These are phyloP conservation scores for Drosophila koepferae DNA, from an alignment of 2,888 invertebrate genomes.

Conservation along the genomic window DNA sequence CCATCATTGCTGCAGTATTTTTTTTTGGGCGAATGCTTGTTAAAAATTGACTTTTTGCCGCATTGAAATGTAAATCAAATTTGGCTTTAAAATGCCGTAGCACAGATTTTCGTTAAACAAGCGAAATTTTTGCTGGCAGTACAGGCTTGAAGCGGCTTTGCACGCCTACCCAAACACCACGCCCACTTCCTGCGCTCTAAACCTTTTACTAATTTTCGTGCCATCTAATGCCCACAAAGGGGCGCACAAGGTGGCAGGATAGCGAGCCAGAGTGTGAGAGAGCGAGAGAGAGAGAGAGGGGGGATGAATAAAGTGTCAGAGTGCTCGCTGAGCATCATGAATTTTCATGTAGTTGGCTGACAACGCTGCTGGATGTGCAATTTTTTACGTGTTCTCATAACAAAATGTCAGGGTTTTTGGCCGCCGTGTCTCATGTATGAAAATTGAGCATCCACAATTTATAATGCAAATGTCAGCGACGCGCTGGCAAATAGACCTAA, in stretches of 20 bases:
- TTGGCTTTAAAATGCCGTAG: constrained; percentile 63
- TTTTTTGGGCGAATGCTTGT: constrained; percentile 5
- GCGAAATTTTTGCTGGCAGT: constrained; percentile 41
- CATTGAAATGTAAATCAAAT: constrained; percentile 75
- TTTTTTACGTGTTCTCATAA: constrained; percentile 80
- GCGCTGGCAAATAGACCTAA: constrained; percentile 20
- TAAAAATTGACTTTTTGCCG: constrained; percentile 65
- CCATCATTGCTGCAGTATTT: background rate
- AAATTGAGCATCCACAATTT: constrained; percentile 76
- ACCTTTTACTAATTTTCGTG: constrained; percentile 47
- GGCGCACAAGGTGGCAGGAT: background rate
- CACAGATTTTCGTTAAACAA: constrained; percentile 66
- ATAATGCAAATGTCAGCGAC: constrained; percentile 76
- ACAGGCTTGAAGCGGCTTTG: background rate
- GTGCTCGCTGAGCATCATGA: constrained; percentile 65
- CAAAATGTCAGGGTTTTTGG: constrained; percentile 66
- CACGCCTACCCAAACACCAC: background rate
- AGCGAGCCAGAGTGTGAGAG: background rate
- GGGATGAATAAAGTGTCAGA: constrained; percentile 60
- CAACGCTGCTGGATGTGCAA: constrained; percentile 76
- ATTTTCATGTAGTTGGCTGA: constrained; percentile 75
- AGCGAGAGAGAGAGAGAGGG: background rate
- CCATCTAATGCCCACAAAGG: constrained; percentile 42
- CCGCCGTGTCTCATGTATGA: constrained; percentile 52
- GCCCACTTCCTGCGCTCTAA: background rate